These are phyloP conservation scores for Callocephalon fimbriatum DNA, from an alignment of 2,113 vertebrate genomes.

Conservation along the genomic window DNA sequence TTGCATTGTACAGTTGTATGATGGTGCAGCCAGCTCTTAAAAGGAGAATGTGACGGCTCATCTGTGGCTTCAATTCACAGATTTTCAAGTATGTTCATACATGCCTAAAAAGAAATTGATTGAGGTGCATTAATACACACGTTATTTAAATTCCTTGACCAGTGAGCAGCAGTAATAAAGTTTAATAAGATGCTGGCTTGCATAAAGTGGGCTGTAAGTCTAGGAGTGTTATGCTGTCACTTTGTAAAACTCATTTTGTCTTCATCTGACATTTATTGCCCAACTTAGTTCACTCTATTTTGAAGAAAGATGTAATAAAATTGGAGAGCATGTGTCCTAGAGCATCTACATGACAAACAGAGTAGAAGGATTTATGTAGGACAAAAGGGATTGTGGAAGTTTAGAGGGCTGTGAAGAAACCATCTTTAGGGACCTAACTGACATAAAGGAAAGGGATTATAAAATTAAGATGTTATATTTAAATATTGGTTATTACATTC, in stretches of 20 bases:
- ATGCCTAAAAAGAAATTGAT: not conserved
- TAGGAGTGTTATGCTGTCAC: constrained; percentile 33
- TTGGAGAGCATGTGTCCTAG: constrained; percentile 35
- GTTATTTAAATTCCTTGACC: constrained; percentile 51
- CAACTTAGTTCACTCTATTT: not conserved
- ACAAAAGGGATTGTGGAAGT: constrained; percentile 8
- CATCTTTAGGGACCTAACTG: not conserved
- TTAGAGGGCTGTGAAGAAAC: constrained; percentile 7
- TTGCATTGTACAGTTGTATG: not conserved
- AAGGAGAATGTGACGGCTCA: not conserved
- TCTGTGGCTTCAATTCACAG: not conserved
- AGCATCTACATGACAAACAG: not conserved
- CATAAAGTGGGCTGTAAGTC: constrained; percentile 28
- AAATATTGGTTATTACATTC: not conserved
- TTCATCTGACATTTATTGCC: constrained; percentile 53
- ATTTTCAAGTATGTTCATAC: not conserved
- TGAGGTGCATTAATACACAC: not conserved
- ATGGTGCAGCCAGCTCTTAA: not conserved
- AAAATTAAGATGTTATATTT: not conserved
- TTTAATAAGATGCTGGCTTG: constrained; percentile 28
- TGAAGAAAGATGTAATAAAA: constrained; percentile 43
- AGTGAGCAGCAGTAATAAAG: constrained; percentile 43
- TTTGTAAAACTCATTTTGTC: constrained; percentile 30
- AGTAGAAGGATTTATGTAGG: constrained; percentile 28
- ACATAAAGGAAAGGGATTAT: constrained; percentile 12